Conservation (phyloP, 2,797 vertebrate genomes). For the Monodelphis domestica region DNA sequence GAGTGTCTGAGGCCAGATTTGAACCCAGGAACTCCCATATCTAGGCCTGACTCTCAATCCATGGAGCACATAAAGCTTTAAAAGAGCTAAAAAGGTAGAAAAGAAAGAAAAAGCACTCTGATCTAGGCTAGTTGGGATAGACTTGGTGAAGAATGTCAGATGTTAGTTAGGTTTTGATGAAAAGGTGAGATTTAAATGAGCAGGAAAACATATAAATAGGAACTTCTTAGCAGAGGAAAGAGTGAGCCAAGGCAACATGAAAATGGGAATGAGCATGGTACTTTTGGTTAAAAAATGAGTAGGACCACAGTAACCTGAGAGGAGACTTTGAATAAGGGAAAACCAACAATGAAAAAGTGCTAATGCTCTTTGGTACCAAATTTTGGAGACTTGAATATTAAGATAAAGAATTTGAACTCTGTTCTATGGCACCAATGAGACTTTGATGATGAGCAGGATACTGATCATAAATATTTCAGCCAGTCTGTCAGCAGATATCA, state of each 20-base stretch:
- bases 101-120: slow-evolving; percentile 14
- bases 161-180: slow-evolving; percentile 23
- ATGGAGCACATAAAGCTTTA: not conserved
- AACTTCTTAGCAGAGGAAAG: not conserved
- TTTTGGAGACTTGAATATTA: not conserved
- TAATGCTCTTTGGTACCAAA: slow-evolving; percentile 1
- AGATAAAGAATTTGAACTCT: slow-evolving; percentile 7
- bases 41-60: slow-evolving; percentile 30
- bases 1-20: too few relatives aligned
- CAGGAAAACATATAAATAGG: not conserved
- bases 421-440: slow-evolving; percentile 31
- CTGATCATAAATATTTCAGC: slow-evolving; percentile 71
- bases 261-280: not conserved
- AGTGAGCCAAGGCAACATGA: not conserved
- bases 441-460: slow-evolving; percentile 63
- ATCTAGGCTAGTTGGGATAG: slow-evolving; percentile 30
- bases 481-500: slow-evolving; percentile 67
- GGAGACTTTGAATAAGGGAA: not conserved
- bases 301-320: not conserved
- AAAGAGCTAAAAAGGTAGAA: not conserved
- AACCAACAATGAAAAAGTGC: not conserved
- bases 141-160: slow-evolving; percentile 4
- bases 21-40: too few relatives aligned
- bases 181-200: slow-evolving; percentile 3
- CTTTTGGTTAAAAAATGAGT: not conserved